phyloP scores from a whole-genome alignment of 2,888 invertebrate species.

The Agrotis exclamationis region DNA sequence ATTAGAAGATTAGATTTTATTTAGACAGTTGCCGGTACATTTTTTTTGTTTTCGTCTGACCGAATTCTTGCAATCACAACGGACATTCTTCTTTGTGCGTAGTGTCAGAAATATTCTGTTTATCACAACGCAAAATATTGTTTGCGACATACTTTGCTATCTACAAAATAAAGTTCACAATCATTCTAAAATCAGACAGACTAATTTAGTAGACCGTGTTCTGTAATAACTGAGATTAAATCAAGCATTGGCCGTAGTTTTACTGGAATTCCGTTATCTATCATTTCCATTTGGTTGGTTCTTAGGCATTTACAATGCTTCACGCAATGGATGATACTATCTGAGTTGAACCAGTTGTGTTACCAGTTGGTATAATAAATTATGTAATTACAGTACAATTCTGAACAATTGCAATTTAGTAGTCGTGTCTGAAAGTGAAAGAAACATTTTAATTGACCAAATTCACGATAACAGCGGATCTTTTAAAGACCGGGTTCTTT shows the following conservation, averaged over 20 bases:
- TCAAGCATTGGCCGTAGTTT: slow-evolving; percentile 55
- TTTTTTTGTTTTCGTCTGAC: slow-evolving; percentile 29
- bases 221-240: slow-evolving; percentile 64
- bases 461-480: neutral
- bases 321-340: slow-evolving; percentile 60
- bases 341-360: slow-evolving; percentile 47
- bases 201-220: slow-evolving; percentile 58
- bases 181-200: slow-evolving; percentile 58
- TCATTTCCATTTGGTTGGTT: slow-evolving; percentile 63
- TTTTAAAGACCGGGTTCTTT: neutral
- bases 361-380: slow-evolving; percentile 39
- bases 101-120: slow-evolving; percentile 46
- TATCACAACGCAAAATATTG: slow-evolving; percentile 37
- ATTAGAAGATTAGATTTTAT: too few species aligned
- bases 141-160: slow-evolving; percentile 49
- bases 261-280: slow-evolving; percentile 62
- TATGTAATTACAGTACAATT: slow-evolving; percentile 28
- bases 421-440: slow-evolving; percentile 3
- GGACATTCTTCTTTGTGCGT: slow-evolving; percentile 27
- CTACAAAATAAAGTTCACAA: slow-evolving; percentile 51
- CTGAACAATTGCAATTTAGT: slow-evolving; percentile 16
- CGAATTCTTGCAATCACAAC: slow-evolving; percentile 21
- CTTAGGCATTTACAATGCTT: slow-evolving; percentile 63
- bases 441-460: neutral
- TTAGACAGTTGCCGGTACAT: slow-evolving; percentile 29